Evolutionary conservation across 2,888 invertebrate species (phyloP), one percentile per base, ranked within the genome.

Genomic region (Mimachlamys varia): DNA sequence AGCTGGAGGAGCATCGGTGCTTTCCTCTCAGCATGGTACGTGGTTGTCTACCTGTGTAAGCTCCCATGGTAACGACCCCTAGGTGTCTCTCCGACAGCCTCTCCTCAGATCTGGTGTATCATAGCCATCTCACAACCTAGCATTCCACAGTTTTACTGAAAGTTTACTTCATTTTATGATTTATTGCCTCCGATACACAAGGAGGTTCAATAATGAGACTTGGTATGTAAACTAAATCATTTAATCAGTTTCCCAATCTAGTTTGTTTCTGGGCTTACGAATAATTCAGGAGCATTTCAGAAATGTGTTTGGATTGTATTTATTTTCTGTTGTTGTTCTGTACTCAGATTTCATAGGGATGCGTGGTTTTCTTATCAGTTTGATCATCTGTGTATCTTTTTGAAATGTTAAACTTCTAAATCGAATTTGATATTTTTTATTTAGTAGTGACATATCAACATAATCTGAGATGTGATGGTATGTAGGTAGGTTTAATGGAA

Each of bases 161-260:
- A 33, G 10, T 76, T 76, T 76, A 44, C 7, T 22, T 62, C 62
- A 62, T n/a, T 62, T 62, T 62, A 62, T 33, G 33, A 33, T 76
- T 33, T 76, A 76, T 12, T 33, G 33, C 12, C 12, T 33, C 10
- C 5, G 76, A 27, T 76, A 76, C 33, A 33, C 27, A 76, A 76
- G 76, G 33, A 76, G 12, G 12, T 76, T 76, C 33, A 76, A 76
- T 76, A 76, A n/a, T n/a, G n/a, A 33, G 33, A 76, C 76, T 76
- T 76, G 76, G 76, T 76, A 76, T 76, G 76, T 33, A 76, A 76
- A 76, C 76, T 27, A 76, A 76, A 76, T 76, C 76, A 10, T 33
- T 76, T 33, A 76, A 76, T 76, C 76, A 76, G 15, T 12, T 33
- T 33, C 33, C 76, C 33, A 33, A 76, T 53, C 17, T 76, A 27